These are phyloP conservation scores for Synanceia verrucosa DNA, from an alignment of 2,797 vertebrate species.

Conservation along the genomic window DNA sequence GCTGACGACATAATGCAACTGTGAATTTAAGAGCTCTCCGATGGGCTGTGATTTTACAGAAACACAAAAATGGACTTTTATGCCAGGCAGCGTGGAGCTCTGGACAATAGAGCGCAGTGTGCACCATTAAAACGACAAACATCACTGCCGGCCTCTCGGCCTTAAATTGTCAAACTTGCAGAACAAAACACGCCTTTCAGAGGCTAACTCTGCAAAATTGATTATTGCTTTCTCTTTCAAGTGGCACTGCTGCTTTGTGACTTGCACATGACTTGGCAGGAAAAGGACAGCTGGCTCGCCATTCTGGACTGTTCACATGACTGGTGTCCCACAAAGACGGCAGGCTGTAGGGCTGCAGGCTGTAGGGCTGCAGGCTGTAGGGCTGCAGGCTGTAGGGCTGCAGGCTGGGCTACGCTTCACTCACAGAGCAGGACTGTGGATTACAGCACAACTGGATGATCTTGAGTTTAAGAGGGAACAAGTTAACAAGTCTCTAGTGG, in stretches of 20 bases:
- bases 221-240: conserved; percentile 81
- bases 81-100: conserved; percentile 37
- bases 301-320: conserved; percentile 76
- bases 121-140: conserved; percentile 66
- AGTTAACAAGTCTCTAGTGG: conserved; percentile 33
- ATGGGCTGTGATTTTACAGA: conserved; percentile 52
- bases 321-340: conserved; percentile 73
- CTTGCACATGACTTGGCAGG: conserved; percentile 83
- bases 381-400: conserved; percentile 52
- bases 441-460: conserved; percentile 27
- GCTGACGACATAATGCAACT: conserved; percentile 38
- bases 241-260: conserved; percentile 77
- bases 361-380: too few relatives aligned
- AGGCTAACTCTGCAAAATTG: conserved; percentile 76
- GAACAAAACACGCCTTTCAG: conserved; percentile 77
- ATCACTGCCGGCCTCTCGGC: conserved; percentile 50
- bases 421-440: conserved; percentile 26
- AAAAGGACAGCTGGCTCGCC: conserved; percentile 76
- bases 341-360: conserved; percentile 53
- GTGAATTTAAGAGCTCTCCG: conserved; percentile 47
- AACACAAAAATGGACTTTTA: conserved; percentile 65
- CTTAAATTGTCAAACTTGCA: conserved; percentile 53
- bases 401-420: conserved; percentile 50
- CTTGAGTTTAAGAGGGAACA: conserved; percentile 6
- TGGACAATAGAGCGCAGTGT: conserved; percentile 72